Conservation (phyloP, 2,888 invertebrate species). For the Gari tellinella region DNA sequence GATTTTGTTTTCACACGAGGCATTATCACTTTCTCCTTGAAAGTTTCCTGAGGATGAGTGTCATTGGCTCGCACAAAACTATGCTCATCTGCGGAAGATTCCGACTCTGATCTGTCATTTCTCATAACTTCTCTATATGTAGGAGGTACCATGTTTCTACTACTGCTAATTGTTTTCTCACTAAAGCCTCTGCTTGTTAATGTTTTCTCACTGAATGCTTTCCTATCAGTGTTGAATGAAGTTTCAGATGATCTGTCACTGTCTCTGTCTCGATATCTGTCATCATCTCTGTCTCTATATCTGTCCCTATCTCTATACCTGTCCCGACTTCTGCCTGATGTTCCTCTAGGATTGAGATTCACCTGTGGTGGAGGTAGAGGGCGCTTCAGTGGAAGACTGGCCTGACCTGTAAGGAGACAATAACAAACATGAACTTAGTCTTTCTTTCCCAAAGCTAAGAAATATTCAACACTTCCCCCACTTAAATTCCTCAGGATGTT, state of each 20-base stretch:
- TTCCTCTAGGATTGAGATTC: conserved; percentile 19
- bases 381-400: conserved; percentile 43
- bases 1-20: conserved; percentile 12
- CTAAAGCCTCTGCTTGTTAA: conserved; percentile 22
- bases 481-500: too few relatives aligned
- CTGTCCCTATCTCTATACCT: conserved; percentile 17
- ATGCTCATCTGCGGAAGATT: conserved; percentile 50
- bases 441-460: too few relatives aligned
- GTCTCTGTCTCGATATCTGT: conserved; percentile 24
- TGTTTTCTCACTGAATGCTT: conserved; percentile 20
- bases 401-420: conserved; percentile 43
- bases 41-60: conserved; percentile 66
- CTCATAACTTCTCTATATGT: conserved; percentile 57
- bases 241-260: conserved; percentile 40
- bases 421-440: too few relatives aligned
- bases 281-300: conserved; percentile 34
- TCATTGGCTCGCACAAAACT: conserved; percentile 71
- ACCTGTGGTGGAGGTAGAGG: conserved; percentile 40
- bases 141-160: conserved; percentile 47
- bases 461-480: too few relatives aligned
- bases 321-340: conserved; percentile 29
- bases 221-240: conserved; percentile 35
- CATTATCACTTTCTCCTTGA: conserved; percentile 69
- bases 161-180: conserved; percentile 28
- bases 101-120: conserved; percentile 37